Percentiles rank a stretch among this genome's conserved stretches.
Conservation (phyloP, 2,113 vertebrate genomes). For the Prochilodus magdalenae region DNA sequence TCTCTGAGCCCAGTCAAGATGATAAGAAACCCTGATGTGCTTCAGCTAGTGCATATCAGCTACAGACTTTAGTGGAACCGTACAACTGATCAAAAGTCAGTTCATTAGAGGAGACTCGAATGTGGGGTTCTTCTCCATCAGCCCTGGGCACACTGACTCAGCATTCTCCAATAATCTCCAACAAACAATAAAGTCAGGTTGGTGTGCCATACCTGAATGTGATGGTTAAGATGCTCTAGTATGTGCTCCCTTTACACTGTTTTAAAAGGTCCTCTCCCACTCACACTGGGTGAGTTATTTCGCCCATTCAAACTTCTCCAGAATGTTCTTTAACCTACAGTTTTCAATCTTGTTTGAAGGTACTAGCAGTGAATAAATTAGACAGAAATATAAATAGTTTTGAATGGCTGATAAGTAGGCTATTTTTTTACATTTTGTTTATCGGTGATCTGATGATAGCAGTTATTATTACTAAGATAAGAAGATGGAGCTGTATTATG, state of each 20-base stretch:
- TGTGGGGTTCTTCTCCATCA: background rate
- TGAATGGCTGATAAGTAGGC: no score
- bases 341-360: no score
- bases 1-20: slow-evolving; percentile 46
- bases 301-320: no score
- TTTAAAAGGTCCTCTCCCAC: background rate
- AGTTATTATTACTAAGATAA: no score
- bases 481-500: no score
- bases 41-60: slow-evolving; percentile 54
- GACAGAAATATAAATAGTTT: no score
- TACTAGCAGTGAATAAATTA: no score
- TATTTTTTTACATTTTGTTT: no score
- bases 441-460: no score
- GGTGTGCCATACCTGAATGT: background rate
- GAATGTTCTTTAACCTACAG: no score
- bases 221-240: background rate
- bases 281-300: background rate
- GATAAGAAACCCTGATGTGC: slow-evolving; percentile 40
- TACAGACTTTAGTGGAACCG: slow-evolving; percentile 39
- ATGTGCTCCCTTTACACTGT: background rate
- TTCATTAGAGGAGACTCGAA: background rate
- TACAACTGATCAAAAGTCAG: background rate
- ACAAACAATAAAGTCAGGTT: background rate
- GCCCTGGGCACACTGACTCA: background rate
- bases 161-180: background rate